Evolutionary conservation across 2,888 invertebrate species (phyloP), one percentile per base, ranked within the genome.

Genomic region (Limnephilus auricula): DNA sequence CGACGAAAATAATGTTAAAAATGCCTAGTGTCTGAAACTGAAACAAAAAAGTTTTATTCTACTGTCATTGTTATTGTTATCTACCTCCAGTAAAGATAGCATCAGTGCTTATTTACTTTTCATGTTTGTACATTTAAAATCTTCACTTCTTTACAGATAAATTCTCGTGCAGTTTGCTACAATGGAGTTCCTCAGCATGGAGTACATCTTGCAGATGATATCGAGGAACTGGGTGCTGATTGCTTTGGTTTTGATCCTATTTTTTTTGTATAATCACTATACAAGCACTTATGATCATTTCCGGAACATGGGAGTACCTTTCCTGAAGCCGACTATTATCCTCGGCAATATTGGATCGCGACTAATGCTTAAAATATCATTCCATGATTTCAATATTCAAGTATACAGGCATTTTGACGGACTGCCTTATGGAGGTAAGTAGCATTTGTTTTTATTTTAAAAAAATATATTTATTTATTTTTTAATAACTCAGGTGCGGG

Each of bases 391-490:
- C 93, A 96, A 96, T 93, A 93, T 95, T 87, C 94, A 95, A 78
- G 94, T 95, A 40, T 96, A 96, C 92, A 94, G 95, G 92, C 93
- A 95, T 92, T 96, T 96, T 92, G 95, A 95, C 94, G 96, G 96
- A 93, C 93, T 94, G 88, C 95, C 94, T 0, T 95, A 94, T 94
- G 96, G 95, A 91, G 96, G 96, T 96, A 32, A 80, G 80, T 80
- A 2, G 13, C 4, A 32, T 18, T 31, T 31, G 15, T 80, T 31
- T n/a, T 30, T 79, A 79, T 25, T 37, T 37, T 37, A 9, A 9
- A 37, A 9, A 37, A 37, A 37, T 37, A 37, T 9, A 37, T 37
- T 79, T 79, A 79, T 10, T 79, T 79, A 79, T 30, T 79, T n/a
- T 30, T 79, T 79, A n/a, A n/a, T n/a, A n/a, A n/a, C n/a, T n/a